Evolutionary conservation across 1,140 invertebrate genomes (phyloP).

Genomic region (Argopecten irradians): DNA sequence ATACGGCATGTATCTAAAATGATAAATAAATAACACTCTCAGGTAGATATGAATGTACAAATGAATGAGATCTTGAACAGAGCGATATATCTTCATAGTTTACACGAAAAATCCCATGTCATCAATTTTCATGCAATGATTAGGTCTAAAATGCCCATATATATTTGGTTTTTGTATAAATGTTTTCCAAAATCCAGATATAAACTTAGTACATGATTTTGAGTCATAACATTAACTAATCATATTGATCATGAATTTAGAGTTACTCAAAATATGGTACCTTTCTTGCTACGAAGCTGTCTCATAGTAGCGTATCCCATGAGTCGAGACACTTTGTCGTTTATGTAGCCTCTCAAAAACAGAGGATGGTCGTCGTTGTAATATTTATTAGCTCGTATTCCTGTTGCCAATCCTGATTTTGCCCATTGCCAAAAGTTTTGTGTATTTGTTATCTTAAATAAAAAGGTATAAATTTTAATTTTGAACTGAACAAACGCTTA

Average conservation of each 20-base stretch:
- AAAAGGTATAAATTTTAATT: not conserved
- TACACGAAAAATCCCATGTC: too few relatives aligned
- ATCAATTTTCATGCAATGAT: too few relatives aligned
- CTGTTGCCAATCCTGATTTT: constrained; percentile 75
- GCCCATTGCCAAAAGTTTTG: constrained; percentile 78
- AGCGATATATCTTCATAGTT: too few relatives aligned
- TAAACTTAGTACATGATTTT: too few relatives aligned
- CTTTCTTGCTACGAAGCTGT: constrained; percentile 76
- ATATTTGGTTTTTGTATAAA: too few relatives aligned
- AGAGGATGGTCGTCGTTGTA: constrained; percentile 79
- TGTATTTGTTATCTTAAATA: constrained; percentile 66
- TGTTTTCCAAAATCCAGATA: too few relatives aligned
- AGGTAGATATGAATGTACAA: too few relatives aligned
- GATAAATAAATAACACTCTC: not conserved
- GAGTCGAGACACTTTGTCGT: constrained; percentile 79
- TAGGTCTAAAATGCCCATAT: too few relatives aligned
- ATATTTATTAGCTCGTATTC: constrained; percentile 77
- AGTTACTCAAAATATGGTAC: constrained; percentile 56
- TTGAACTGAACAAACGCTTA: not conserved
- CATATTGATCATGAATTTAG: too few relatives aligned
- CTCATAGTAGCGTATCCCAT: constrained; percentile 80
- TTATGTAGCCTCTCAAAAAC: constrained; percentile 78
- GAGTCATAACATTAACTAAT: too few relatives aligned
- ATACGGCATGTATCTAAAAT: constrained; percentile 67
- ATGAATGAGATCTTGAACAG: too few relatives aligned